phyloP scores from a whole-genome alignment of 2,888 invertebrate species.

The Nomada ruficornis region DNA sequence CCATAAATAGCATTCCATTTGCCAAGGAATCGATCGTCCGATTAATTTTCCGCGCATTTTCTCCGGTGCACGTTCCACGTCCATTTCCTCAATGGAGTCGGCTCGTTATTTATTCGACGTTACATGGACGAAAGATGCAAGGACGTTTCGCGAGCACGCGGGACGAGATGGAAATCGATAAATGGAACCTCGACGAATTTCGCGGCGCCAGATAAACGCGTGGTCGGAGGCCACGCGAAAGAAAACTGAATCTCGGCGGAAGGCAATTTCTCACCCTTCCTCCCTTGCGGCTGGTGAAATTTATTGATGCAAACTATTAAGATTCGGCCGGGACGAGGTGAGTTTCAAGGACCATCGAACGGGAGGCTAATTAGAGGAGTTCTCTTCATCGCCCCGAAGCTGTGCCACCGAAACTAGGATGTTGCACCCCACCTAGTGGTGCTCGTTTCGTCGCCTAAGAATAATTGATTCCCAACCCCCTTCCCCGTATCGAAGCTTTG shows the following conservation, averaged over 20 bases:
- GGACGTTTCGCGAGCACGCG: not conserved
- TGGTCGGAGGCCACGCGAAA: not conserved
- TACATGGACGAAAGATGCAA: not conserved
- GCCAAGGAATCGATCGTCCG: not conserved
- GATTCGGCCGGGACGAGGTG: slow-evolving; percentile 20
- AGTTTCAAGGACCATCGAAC: slow-evolving; percentile 50
- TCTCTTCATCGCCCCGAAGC: slow-evolving; percentile 34
- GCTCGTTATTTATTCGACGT: not conserved
- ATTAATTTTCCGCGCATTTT: slow-evolving; percentile 2
- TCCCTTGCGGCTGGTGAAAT: not conserved
- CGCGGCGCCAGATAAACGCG: not conserved
- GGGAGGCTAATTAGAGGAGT: slow-evolving; percentile 45
- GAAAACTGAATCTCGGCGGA: not conserved
- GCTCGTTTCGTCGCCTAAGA: not conserved
- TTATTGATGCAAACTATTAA: slow-evolving; percentile 43
- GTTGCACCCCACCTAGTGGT: not conserved
- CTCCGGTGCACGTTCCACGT: not conserved
- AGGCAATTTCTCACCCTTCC: slow-evolving; percentile 5
- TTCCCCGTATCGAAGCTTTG: not conserved
- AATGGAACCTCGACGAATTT: not conserved
- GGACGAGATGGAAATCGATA: not conserved
- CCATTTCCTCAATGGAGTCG: not conserved
- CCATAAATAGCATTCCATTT: not conserved
- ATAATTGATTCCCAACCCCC: not conserved
- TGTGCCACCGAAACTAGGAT: slow-evolving; percentile 7